Base-by-base conservation (phyloP, 2,797 vertebrate genomes). In the Notamacropus eugenii region DNA sequence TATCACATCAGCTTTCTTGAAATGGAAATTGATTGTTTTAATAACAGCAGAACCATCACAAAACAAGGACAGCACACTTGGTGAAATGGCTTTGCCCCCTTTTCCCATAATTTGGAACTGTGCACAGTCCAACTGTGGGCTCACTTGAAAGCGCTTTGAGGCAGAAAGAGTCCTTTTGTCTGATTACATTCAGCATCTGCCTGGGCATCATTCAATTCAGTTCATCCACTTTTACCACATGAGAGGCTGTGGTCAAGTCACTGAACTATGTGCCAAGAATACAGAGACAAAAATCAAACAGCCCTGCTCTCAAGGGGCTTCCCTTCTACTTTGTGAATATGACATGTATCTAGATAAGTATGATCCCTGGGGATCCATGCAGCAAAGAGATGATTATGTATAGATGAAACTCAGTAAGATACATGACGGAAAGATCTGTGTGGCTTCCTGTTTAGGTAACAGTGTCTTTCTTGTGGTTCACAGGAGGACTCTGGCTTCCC, bases 401-500 rank as follows among this genome's bases (percentile, higher is more conserved):
- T 46, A 50, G 74, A 27, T 50, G 22, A 87, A 11, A 11, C 74
- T 87, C 40, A 27, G 9, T 11, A 87, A 46, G 22, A 46, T 9
- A 46, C 46, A 22, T 40, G 22, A 46, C 9, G 40, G 74, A 27
- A 82, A 50, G 40, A 50, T 55, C 0, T 67, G 0, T 57, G 11
- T 2, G 27, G 40, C 92, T 97, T 94, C 92, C 28, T 90, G 55
- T 90, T 93, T 96, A 96, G 90, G 9, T 96, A 52, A 14, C 3
- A 11, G 28, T 34, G 0, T 96, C 34, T 96, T 28, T 93, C 96
- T 14, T 97, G 55, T 96, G 90, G 46, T 95, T 94, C 95, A 57
- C 98, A 99, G 99, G 98, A 99, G 99, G 96, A 99, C 99, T 0
- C 98, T 99, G 92, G 99, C 99, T 91, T 98, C 98, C 0, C 97